Base-by-base conservation (phyloP, 1,140 invertebrate genomes). In the Penaeus japonicus region DNA sequence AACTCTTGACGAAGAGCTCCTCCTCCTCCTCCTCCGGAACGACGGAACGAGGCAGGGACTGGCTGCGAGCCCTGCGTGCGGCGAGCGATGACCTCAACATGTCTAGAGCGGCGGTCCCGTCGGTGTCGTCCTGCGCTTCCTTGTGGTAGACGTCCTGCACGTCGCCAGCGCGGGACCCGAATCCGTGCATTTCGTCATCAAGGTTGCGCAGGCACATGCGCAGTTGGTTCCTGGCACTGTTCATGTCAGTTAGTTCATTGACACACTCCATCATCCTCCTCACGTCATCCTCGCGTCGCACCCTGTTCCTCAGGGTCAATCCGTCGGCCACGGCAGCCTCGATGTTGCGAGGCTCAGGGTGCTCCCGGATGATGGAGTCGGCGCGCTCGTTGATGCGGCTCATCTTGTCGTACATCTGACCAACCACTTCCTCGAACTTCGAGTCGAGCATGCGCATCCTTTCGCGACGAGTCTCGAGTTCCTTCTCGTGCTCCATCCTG, bases 211-310 rank as follows among this genome's bases (percentile, higher is more conserved):
- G 75, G 55, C 78, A 89, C 10, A 57, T 54, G 78, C 83, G 78
- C 81, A 86, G 82, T 17, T 75, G 78, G 65, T 90, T 90, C 59
- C 87, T 80, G 27, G 89, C 70, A n/a, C 85, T 87, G 55, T 89
- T 54, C 35, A 84, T 85, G n/a, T 82, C 65, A 53, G 88, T 90
- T 55, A 90, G 84, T n/a, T 90, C 87, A 35, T 90, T 85, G 54
- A 90, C 89, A 27, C 79, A 82, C n/a, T 89, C 89, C 65, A 53
- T 20, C 87, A 90, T 73, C 35, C 70, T 55, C 39, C 57, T 32
- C 65, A 90, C 75, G 75, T 90, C 89, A 75, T 89, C 81, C 0
- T 73, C 59, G 22, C 89, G 73, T 17, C 82, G 82, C 4, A 73
- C 77, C 82, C 75, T 53, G 75, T 90, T 90, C 30, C 87, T 35